Conservation (phyloP, 2,888 invertebrate genomes). For the Dicycla oo region DNA sequence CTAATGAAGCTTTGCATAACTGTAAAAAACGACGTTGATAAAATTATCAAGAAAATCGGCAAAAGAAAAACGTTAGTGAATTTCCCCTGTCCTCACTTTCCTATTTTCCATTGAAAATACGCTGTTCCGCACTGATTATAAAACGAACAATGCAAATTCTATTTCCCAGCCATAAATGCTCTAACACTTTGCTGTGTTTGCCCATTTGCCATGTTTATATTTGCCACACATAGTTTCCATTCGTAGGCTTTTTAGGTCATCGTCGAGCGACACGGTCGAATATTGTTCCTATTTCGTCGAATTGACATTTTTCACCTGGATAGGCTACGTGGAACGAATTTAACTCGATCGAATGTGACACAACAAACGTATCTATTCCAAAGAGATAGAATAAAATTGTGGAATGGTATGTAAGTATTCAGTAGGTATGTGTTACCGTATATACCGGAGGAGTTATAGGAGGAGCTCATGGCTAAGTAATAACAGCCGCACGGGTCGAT, state of each 20-base stretch:
- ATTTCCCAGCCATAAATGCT: conserved; percentile 17
- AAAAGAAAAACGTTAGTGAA: not conserved
- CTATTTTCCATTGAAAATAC: not conserved
- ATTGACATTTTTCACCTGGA: conserved; percentile 57
- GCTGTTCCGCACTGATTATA: not conserved
- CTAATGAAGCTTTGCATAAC: not conserved
- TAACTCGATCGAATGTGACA: conserved; percentile 15
- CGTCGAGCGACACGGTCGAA: conserved; percentile 37
- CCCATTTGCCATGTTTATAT: conserved; percentile 61
- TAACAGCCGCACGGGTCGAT: too few species aligned
- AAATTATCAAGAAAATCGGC: not conserved
- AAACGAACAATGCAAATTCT: conserved; percentile 29
- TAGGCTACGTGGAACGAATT: conserved; percentile 21
- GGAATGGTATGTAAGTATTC: not conserved
- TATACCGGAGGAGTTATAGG: too few species aligned
- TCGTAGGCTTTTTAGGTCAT: conserved; percentile 66
- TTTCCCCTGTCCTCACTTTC: not conserved
- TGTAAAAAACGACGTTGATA: too few species aligned
- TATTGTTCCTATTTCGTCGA: conserved; percentile 61
- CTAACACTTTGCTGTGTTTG: conserved; percentile 45
- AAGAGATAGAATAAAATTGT: not conserved
- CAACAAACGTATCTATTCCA: not conserved
- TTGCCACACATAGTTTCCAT: conserved; percentile 53
- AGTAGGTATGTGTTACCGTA: too few species aligned
- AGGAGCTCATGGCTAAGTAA: too few species aligned